These are phyloP conservation scores for Austrolebias charrua DNA, from an alignment of 2,797 vertebrate species.

Conservation along the genomic window DNA sequence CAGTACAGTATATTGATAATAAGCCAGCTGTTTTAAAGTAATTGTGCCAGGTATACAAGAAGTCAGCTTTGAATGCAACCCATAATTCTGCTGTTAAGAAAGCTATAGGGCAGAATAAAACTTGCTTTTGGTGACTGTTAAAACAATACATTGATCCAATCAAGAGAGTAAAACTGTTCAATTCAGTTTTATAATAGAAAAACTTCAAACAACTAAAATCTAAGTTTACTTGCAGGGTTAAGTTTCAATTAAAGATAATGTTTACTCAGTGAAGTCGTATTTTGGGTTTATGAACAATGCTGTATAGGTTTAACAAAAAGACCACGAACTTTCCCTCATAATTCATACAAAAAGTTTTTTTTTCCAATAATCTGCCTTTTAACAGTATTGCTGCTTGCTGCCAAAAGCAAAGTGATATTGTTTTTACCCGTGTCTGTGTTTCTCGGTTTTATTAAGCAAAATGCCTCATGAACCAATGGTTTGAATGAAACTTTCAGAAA, in stretches of 20 bases:
- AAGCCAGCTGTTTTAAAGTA: slow-evolving; percentile 36
- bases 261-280: background rate
- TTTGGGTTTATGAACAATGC: background rate
- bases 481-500: too few species aligned
- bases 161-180: slow-evolving; percentile 11
- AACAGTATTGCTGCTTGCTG: too few species aligned
- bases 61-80: slow-evolving; percentile 41
- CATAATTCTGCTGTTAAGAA: slow-evolving; percentile 44
- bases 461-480: too few species aligned
- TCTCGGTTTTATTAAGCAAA: too few species aligned
- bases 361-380: slow-evolving; percentile 7
- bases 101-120: slow-evolving; percentile 36
- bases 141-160: slow-evolving; percentile 19
- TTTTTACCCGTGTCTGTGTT: too few species aligned
- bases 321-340: background rate
- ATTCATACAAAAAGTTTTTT: slow-evolving; percentile 2
- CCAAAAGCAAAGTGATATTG: too few species aligned
- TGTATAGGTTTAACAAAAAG: background rate
- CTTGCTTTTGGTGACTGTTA: slow-evolving; percentile 14
- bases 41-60: slow-evolving; percentile 41
- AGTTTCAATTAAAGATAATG: background rate
- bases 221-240: background rate
- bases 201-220: slow-evolving; percentile 1
- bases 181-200: slow-evolving; percentile 4
- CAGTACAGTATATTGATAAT: slow-evolving; percentile 35